Percentiles rank a stretch among this genome's conserved stretches.
Evolutionary conservation across 1,140 invertebrate species (phyloP).

Genomic region (Bombus fervidus): DNA sequence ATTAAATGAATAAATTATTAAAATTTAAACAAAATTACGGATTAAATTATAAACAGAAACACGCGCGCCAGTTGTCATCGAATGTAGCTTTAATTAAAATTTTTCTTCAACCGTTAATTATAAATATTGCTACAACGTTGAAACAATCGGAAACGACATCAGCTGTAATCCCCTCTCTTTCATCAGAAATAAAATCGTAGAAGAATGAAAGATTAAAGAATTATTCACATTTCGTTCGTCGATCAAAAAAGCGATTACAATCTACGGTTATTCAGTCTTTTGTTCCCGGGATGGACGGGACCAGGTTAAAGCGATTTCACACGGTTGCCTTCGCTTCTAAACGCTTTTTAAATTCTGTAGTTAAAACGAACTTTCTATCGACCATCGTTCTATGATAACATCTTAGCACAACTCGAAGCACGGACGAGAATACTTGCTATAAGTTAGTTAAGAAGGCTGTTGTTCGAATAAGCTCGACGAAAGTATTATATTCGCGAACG

Average conservation of each 20-base stretch:
- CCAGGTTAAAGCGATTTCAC: not conserved
- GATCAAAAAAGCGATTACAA: not conserved
- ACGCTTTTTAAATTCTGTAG: not conserved
- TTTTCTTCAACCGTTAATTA: not conserved
- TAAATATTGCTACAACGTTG: not conserved
- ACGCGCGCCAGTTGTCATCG: too few species aligned
- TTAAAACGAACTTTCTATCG: not conserved
- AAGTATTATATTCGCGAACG: not conserved
- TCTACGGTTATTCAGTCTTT: not conserved
- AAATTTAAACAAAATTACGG: not conserved
- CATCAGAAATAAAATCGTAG: not conserved
- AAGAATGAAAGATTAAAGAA: not conserved
- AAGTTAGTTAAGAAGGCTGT: not conserved
- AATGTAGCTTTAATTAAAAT: not conserved
- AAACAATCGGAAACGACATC: not conserved
- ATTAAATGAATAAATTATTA: not conserved
- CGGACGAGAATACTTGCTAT: not conserved
- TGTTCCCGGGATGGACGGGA: not conserved
- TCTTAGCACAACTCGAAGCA: not conserved
- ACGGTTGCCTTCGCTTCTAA: not conserved
- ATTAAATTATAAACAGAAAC: not conserved
- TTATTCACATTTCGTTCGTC: not conserved
- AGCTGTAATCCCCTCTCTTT: not conserved
- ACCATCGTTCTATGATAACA: not conserved
- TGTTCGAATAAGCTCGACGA: not conserved